Percentiles rank a stretch among this genome's conserved stretches.
Evolutionary conservation across 1,140 invertebrate species (phyloP).

Genomic region (Drosophila yakuba): DNA sequence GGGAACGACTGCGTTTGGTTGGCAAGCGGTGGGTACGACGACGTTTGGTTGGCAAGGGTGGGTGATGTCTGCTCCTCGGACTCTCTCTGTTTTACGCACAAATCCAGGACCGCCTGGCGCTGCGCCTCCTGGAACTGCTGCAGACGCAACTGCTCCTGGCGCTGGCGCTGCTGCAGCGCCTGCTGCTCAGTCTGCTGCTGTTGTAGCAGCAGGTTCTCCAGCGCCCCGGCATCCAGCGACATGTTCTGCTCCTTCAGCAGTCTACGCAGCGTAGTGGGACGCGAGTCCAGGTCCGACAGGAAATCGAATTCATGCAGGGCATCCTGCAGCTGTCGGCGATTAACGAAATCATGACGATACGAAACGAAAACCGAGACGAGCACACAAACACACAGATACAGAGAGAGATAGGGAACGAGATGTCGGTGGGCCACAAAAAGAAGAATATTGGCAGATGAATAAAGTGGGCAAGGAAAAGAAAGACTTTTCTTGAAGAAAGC

Average conservation of each 20-base stretch:
- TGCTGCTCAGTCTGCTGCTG: conserved; percentile 41
- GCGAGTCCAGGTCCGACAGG: conserved; percentile 87
- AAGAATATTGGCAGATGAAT: conserved; percentile 6
- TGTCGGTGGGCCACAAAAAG: conserved; percentile 29
- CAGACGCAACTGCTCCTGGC: conserved; percentile 39
- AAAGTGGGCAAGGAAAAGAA: background rate
- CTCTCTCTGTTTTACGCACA: conserved; percentile 69
- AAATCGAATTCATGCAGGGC: conserved; percentile 95
- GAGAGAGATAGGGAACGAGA: conserved; percentile 6
- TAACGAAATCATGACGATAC: conserved; percentile 63
- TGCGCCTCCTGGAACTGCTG: conserved; percentile 52
- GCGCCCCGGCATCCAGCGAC: conserved; percentile 58
- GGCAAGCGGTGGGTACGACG: conserved; percentile 20
- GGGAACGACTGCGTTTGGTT: conserved; percentile 10
- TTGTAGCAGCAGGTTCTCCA: conserved; percentile 48
- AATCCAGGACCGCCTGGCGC: conserved; percentile 44
- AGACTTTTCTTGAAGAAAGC: background rate
- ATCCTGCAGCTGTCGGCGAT: conserved; percentile 90
- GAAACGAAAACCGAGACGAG: conserved; percentile 51
- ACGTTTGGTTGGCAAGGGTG: conserved; percentile 15
- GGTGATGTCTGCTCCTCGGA: conserved; percentile 24
- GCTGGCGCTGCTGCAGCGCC: conserved; percentile 48
- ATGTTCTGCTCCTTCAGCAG: conserved; percentile 84
- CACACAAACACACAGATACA: conserved; percentile 39
- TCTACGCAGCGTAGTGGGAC: conserved; percentile 74